Percentiles rank a stretch among this genome's conserved stretches.
Conservation (phyloP, 2,888 invertebrate genomes). For the Sminthurinus aureus region DNA sequence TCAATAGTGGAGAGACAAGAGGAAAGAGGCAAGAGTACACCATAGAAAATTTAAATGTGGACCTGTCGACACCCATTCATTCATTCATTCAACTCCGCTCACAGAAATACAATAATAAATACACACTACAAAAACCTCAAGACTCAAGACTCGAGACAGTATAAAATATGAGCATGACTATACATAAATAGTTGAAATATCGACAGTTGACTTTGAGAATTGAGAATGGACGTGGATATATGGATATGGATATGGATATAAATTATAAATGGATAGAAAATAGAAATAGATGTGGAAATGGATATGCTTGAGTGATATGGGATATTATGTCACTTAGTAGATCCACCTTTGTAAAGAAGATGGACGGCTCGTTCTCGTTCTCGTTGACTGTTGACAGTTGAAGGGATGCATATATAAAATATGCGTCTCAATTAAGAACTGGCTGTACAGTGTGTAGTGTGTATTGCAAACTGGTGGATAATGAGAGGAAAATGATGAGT, state of each 20-base stretch:
- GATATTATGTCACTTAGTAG: too few relatives aligned
- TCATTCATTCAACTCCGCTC: neutral
- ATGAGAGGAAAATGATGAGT: constrained; percentile 17
- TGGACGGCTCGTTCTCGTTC: too few relatives aligned
- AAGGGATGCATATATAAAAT: neutral
- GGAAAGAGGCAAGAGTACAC: too few relatives aligned
- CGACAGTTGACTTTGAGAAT: too few relatives aligned
- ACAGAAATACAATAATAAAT: neutral
- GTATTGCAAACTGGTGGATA: constrained; percentile 16
- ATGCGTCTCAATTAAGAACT: constrained; percentile 21
- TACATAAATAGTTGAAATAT: neutral
- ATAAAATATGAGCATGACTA: too few relatives aligned
- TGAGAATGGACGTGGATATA: neutral
- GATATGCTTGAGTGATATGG: neutral
- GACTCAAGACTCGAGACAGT: neutral
- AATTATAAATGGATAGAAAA: neutral
- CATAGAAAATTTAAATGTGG: neutral
- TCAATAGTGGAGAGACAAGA: neutral
- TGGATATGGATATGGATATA: neutral
- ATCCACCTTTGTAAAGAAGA: neutral
- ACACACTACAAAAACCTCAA: neutral
- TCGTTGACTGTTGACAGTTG: too few relatives aligned
- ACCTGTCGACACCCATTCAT: neutral
- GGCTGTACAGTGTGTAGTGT: too few relatives aligned
- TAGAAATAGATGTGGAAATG: neutral